phyloP scores from a whole-genome alignment of 2,888 invertebrate species.

The Didymodactylos carnosus region DNA sequence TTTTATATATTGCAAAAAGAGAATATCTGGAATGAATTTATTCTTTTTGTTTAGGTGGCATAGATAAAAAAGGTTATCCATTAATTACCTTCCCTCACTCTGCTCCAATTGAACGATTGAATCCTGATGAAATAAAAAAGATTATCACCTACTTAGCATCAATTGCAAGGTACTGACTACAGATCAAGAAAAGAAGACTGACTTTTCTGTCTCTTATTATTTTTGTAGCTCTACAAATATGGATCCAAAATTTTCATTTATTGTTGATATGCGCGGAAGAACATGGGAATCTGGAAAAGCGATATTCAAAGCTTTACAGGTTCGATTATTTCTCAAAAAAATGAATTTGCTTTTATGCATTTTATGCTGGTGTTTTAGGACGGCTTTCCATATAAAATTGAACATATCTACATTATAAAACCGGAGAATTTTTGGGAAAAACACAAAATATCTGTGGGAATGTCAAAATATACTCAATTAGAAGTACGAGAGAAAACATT shows the following conservation, averaged over 20 bases:
- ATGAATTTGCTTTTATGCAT: too few relatives aligned
- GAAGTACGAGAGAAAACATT: too few relatives aligned
- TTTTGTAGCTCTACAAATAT: not conserved
- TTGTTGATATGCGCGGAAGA: slow-evolving; percentile 11
- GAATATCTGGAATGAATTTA: too few relatives aligned
- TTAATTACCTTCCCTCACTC: slow-evolving; percentile 8
- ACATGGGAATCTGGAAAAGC: slow-evolving; percentile 9
- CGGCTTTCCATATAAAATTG: slow-evolving; percentile 7
- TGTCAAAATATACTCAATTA: slow-evolving; percentile 10
- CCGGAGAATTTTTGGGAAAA: slow-evolving; percentile 15
- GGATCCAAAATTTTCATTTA: slow-evolving; percentile 4
- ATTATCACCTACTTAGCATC: slow-evolving; percentile 11
- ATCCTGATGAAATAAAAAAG: slow-evolving; percentile 3
- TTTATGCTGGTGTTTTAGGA: too few relatives aligned
- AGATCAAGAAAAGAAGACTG: not conserved
- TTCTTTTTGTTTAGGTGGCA: not conserved
- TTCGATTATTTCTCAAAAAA: not conserved
- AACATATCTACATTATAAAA: slow-evolving; percentile 13
- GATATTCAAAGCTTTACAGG: slow-evolving; percentile 9
- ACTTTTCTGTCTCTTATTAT: not conserved
- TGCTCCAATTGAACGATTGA: not conserved
- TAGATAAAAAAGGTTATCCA: slow-evolving; percentile 3
- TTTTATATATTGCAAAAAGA: too few relatives aligned
- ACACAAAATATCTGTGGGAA: slow-evolving; percentile 10
- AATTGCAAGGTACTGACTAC: too few relatives aligned